phyloP scores from a whole-genome alignment of 1,140 invertebrate genomes.

The Cardiocondyla obscurior region DNA sequence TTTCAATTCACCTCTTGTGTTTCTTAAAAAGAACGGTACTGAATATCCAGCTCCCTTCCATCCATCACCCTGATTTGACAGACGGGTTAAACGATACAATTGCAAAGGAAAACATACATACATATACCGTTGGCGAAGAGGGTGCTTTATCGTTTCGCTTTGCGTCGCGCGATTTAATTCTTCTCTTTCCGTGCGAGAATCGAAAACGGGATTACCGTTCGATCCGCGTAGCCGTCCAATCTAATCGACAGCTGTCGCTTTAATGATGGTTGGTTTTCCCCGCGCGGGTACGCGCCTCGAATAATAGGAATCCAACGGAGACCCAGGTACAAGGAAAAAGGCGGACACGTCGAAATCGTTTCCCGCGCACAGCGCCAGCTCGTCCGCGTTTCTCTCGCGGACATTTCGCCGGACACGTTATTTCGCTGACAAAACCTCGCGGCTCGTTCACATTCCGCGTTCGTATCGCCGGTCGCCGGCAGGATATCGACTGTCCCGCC shows the following conservation, averaged over 20 bases:
- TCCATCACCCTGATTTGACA: background rate
- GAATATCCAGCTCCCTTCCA: background rate
- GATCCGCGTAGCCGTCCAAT: conserved; percentile 2
- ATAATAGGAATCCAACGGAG: conserved; percentile 43
- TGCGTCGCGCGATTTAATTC: background rate
- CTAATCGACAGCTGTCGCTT: conserved; percentile 43
- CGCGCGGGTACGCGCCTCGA: conserved; percentile 9
- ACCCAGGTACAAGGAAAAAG: background rate
- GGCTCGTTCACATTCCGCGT: conserved; percentile 62
- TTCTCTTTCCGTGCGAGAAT: background rate
- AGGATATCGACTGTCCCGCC: conserved; percentile 53
- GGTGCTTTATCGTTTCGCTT: background rate
- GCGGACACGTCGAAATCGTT: conserved; percentile 52
- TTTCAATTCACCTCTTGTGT: background rate
- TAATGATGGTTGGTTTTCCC: background rate
- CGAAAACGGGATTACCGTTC: conserved; percentile 7
- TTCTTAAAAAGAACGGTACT: background rate
- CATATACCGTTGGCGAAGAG: background rate
- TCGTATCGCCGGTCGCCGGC: conserved; percentile 42
- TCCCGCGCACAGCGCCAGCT: conserved; percentile 9
- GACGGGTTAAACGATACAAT: background rate
- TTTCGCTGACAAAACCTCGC: conserved; percentile 60
- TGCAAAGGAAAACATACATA: background rate
- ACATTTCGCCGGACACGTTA: conserved; percentile 60
- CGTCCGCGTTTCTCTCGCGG: conserved; percentile 28